Percentiles rank a stretch among this genome's conserved stretches.
These are phyloP conservation scores for Urechis unicinctus DNA, from an alignment of 2,888 invertebrate genomes.

Conservation along the genomic window DNA sequence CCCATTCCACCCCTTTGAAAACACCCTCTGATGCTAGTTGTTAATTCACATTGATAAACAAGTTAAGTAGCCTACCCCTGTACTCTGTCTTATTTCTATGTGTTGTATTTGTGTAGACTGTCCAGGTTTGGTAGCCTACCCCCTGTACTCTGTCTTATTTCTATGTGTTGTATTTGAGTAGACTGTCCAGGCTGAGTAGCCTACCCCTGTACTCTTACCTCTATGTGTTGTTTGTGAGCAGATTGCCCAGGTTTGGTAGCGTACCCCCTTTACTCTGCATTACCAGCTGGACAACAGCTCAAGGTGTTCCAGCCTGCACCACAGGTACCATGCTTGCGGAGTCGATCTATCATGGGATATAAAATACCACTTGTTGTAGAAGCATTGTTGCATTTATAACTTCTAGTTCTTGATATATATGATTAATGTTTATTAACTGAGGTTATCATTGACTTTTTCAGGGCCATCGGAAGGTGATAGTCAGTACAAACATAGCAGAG, in stretches of 20 bases:
- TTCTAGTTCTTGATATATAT: background rate
- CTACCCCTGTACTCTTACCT: background rate
- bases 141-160: background rate
- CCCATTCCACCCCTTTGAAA: too few species aligned
- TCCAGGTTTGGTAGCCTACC: slow-evolving; percentile 6
- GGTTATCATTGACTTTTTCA: slow-evolving; percentile 6
- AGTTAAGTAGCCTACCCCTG: slow-evolving; percentile 6
- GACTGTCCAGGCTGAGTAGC: too few species aligned
- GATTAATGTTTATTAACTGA: background rate
- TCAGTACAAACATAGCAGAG: slow-evolving; percentile 60
- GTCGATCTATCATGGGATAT: too few species aligned
- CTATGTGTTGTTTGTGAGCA: slow-evolving; percentile 1
- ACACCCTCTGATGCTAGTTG: too few species aligned
- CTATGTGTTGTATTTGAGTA: background rate
- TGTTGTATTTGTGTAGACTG: background rate
- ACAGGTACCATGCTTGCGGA: slow-evolving; percentile 10
- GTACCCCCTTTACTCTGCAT: slow-evolving; percentile 59
- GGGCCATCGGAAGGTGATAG: slow-evolving; percentile 54
- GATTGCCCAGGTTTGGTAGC: slow-evolving; percentile 65
- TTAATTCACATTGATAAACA: too few species aligned
- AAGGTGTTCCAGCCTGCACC: slow-evolving; percentile 54
- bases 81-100: background rate
- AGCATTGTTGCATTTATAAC: background rate
- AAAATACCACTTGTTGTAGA: background rate
- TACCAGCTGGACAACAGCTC: slow-evolving; percentile 54